Evolutionary conservation across 2,888 invertebrate species (phyloP), one percentile per base, ranked within the genome.

Genomic region (Formica aserva): DNA sequence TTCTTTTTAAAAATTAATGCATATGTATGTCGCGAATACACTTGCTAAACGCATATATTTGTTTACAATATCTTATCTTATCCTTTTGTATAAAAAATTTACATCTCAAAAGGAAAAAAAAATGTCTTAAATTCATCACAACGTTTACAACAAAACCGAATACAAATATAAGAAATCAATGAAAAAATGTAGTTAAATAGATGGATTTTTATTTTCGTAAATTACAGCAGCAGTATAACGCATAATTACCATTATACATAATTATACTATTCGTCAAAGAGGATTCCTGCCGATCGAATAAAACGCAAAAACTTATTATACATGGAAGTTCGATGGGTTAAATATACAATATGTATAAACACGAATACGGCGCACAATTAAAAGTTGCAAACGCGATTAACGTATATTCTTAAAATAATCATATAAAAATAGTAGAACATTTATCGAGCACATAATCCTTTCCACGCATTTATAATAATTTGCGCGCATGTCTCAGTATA

Each of bases 361-460:
- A 6, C 48, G 1, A 69, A 55, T 1, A 45, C 41, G 29, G n/a
- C 57, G 32, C 8, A 18, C 18, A 72, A 72, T 80, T 71, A 80
- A 78, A 78, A 78, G 38, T 57, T 60, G 57, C 22, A 78, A 71
- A 71, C 18, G 52, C 8, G 41, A 57, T 78, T 45, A 78, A 78
- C 13, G 22, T 41, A 32, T 32, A 35, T 29, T 15, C 63, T 57
- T 67, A 66, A 77, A 85, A 60, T 83, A 78, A 78, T 62, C 52
- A 87, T 84, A 82, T 77, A 88, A 88, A 88, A 85, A 88, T 88
- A 88, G 85, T 83, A 69, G 63, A 76, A 71, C 48, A 71, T 84
- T 65, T 84, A 82, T 66, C 69, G 57, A 71, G 67, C 55, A 63
- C 55, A 52, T 52, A 82, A 82, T 81, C n/a, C 63, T 35, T 41